Percentiles rank a stretch among this genome's conserved stretches.
Evolutionary conservation across 2,113 vertebrate genomes (phyloP).

Genomic region (Okapia johnstoni): DNA sequence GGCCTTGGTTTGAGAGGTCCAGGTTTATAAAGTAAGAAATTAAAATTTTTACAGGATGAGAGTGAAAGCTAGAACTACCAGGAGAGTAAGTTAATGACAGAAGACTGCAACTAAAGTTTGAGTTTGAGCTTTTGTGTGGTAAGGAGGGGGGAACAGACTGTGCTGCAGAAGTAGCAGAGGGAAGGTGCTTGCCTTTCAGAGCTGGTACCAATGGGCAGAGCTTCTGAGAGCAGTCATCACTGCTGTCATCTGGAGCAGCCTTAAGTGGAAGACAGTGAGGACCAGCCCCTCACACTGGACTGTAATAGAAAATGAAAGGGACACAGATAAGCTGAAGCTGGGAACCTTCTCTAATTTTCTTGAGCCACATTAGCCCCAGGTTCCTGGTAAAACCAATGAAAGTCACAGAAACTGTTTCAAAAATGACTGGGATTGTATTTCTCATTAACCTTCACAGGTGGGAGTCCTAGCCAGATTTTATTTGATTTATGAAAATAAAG

Average conservation of each 20-base stretch:
- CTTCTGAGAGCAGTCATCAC: background rate
- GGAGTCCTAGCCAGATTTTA: conserved; percentile 8
- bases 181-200: background rate
- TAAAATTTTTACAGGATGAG: background rate
- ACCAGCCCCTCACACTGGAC: background rate
- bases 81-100: background rate
- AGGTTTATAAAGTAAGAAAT: background rate
- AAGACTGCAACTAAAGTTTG: background rate
- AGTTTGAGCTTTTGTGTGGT: background rate
- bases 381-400: background rate
- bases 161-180: background rate
- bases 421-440: conserved; percentile 21
- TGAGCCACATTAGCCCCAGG: background rate
- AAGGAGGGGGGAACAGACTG: background rate
- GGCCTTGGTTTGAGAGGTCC: background rate
- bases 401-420: background rate
- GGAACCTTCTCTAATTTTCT: background rate
- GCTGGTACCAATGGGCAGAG: background rate
- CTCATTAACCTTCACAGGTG: conserved; percentile 50
- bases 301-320: background rate
- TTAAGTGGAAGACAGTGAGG: background rate
- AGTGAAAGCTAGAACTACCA: background rate
- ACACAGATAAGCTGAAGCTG: background rate
- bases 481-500: conserved; percentile 52
- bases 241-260: background rate